Evolutionary conservation across 2,888 invertebrate species (phyloP), one percentile per base, ranked within the genome.

Genomic region (Tachina lurida): DNA sequence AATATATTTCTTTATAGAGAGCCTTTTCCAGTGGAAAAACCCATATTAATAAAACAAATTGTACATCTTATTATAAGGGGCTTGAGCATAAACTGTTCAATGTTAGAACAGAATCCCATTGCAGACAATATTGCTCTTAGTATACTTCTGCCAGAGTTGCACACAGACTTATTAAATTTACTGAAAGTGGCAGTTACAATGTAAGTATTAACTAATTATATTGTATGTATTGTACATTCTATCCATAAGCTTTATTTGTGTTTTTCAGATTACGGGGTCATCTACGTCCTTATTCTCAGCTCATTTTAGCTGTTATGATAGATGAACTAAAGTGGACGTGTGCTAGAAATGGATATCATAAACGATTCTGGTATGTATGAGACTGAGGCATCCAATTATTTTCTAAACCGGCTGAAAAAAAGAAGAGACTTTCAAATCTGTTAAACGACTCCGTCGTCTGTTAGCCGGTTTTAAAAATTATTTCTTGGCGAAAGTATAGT

Each of bases 21-120:
- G 58, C 91, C 92, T 0, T 92, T 89, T 86, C 90, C 92, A 10
- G 90, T 89, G 0, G 58, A 90, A 7, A 92, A 92, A 70, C 83
- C 88, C 0, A 87, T 92, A 10, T 77, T 88, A 73, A 88, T 90
- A 7, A 89, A 89, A 65, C 88, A 89, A 68, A 87, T 92, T 19
- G 67, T 92, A 4, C 88, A 89, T 67, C 49, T 92, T 2, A 88
- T 92, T 31, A 82, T 87, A 9, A 88, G 91, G 52, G 91, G 91
- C 19, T 80, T 91, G n/a, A 87, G 88, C 10, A 88, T 91, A 1
- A 91, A 90, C 63, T 90, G 89, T 60, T 43, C 60, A 19, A 88
- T 88, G 56, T 77, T 91, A 9, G 87, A 89, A 73, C 88, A 88
- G 58, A 91, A 90, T 87, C 86, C 88, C 8, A 90, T 89, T 74